Base-by-base conservation (phyloP, 2,888 invertebrate genomes). In the Halocaridina rubra region DNA sequence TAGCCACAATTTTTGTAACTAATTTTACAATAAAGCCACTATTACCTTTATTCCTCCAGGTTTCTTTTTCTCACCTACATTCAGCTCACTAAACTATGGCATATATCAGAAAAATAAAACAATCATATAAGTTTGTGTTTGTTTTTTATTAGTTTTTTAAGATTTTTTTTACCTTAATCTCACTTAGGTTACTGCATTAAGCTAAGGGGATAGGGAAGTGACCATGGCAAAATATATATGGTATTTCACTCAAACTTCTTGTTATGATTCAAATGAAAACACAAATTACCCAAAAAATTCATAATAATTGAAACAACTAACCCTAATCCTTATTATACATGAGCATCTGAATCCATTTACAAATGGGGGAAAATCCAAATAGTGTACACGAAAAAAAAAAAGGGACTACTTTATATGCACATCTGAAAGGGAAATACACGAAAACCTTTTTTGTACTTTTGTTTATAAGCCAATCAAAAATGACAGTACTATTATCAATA, bases 281-380 rank as follows among this genome's bases (percentile, higher is more conserved):
- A 64, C 39, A 69, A 84, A 64, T 61, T 72, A 71, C 78, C 77
- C 77, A 75, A 84, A 39, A 46, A 72, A 84, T 78, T 64, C 77
- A 75, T 39, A 59, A 53, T 72, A 67, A 27, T 39, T n/a, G n/a
- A n/a, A n/a, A n/a, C n/a, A n/a, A n/a, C 69, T 71, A 71, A 57
- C 79, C 84, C 84, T 84, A 80, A 75, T 74, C 84, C 84, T 84
- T 84, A 84, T 33, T 27, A 69, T 84, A 84, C 67, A 75, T 84
- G 84, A 84, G 84, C 84, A 57, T 84, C 75, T 67, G 29, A 67
- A 24, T 74, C 22, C 33, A 10, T 53, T 30, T 30, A 79, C 19
- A 79, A 80, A 53, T 53, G 53, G 53, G 78, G 72, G 78, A 72
- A 57, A 84, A 67, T 30, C 30, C 77, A 57, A 59, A 53, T 57